Base-by-base conservation (phyloP, 2,797 vertebrate genomes). In the Lates japonicus region DNA sequence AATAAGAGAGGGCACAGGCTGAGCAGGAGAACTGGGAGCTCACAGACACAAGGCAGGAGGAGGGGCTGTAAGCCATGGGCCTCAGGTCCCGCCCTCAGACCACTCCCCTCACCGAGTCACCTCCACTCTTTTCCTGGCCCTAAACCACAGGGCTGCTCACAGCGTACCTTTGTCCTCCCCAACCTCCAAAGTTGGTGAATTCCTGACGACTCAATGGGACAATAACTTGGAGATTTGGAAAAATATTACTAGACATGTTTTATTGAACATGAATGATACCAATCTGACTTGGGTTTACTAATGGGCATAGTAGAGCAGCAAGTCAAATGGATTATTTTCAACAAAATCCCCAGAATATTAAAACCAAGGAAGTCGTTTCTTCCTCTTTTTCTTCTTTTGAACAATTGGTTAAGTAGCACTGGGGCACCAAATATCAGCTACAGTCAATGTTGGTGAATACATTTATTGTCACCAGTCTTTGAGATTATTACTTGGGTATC, bases 1-100 rank as follows among this genome's bases (percentile, higher is more conserved):
- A 90, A 75, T 46, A 9, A 84, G 79, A 91, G 78, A 87, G 78
- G 77, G 62, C 82, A 77, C 87, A 66, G 78, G 77, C 88, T 86
- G 80, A 81, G 81, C 39, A 78, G 84, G 79, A 89, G 80, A 81
- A 83, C 82, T 84, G 81, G 80, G 90, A 94, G 85, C 91, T 93
- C 92, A 93, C 92, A 93, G 88, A 92, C 90, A 93, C 86, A 93
- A 93, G 85, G 89, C 92, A 94, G 92, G 67, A 87, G 69, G 61
- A 90, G 84, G 90, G 87, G 88, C 88, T n/a, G n/a, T n/a, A n/a
- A n/a, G n/a, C n/a, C n/a, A n/a, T n/a, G n/a, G n/a, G n/a, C 85
- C 70, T 78, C 49, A 70, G 91, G 68, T 84, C 94, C 90, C 79
- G 94, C 95, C 89, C 87, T 86, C 67, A 62, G 42, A 68, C 88